phyloP scores from a whole-genome alignment of 37 sponge, comb jelly and placozoan genomes.

The Axinella damicornis region DNA sequence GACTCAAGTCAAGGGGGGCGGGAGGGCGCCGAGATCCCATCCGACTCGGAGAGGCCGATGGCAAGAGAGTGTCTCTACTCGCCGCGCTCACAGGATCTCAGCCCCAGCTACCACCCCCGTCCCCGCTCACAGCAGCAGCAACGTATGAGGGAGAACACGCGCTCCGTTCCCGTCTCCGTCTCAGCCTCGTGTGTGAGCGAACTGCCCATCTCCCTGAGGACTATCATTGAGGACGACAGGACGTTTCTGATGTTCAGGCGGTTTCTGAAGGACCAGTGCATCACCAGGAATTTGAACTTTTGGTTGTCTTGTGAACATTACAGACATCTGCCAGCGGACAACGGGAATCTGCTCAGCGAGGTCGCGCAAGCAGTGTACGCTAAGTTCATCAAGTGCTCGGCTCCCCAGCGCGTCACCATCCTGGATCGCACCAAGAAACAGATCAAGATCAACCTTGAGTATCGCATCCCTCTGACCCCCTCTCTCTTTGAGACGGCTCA shows the following conservation, averaged over 20 bases:
- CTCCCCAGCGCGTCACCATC: conserved; percentile 47
- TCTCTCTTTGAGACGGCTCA: conserved; percentile 61
- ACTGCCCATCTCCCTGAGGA: neutral
- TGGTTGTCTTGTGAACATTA: conserved; percentile 71
- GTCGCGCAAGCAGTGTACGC: conserved; percentile 63
- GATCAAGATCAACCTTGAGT: conserved; percentile 39
- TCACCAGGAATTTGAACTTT: conserved; percentile 65
- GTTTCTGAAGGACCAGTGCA: conserved; percentile 63
- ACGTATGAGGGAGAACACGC: neutral
- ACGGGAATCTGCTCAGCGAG: neutral
- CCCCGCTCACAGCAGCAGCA: neutral
- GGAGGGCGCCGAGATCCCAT: neutral
- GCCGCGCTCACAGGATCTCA: too few relatives aligned
- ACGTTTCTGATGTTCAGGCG: conserved; percentile 49
- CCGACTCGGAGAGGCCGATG: neutral
- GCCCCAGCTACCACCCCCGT: too few relatives aligned
- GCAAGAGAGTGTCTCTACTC: neutral
- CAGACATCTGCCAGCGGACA: conserved; percentile 1
- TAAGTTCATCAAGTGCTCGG: conserved; percentile 61
- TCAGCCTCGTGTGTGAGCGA: neutral
- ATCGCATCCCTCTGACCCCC: neutral
- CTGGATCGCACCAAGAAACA: conserved; percentile 1
- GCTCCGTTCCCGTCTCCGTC: neutral
- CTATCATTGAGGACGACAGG: conserved; percentile 20
- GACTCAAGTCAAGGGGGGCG: neutral